Base-by-base conservation (phyloP, 2,113 vertebrate species). In the Notarius lentiginosus region DNA sequence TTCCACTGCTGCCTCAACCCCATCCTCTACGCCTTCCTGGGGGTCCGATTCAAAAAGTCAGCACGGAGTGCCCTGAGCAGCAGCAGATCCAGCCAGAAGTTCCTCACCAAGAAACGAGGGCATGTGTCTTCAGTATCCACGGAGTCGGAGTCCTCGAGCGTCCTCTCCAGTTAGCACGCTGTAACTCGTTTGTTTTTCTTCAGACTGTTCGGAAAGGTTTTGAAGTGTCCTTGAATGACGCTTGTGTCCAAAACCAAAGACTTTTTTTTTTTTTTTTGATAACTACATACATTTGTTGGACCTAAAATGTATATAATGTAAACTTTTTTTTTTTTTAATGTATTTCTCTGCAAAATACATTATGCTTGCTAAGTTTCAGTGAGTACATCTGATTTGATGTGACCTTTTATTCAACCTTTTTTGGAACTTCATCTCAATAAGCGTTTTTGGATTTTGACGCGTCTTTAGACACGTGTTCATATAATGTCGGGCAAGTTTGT, bases 1-100 rank as follows among this genome's bases (percentile, higher is more conserved):
- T 99, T 99, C 90, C 98, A 99, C 93, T 99, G 98, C 92, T 99
- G 98, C 92, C 95, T 99, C 79, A 99, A 99, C 91, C 98, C 98
- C 27, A 99, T 99, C 90, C 95, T 99, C 17, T 99, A 99, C 1
- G 98, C 98, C 70, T 99, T 99, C 93, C 94, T 99, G 75, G 98
- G 98, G 55, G 98, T 97, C 79, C 98, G 96, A 88, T 99, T 99
- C 94, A 99, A 97, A 93, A 98, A 95, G 79, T 98, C 98, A 0
- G 98, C 98, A 81, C 96, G 95, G 87, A 97, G 93, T 1, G 96
- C 97, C 1, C 92, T 99, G 90, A 97, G 95, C 10, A 97, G 93
- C 95, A 97, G 97, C 93, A 96, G 95, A 63, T 99, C 98, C 6
- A 98, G 98, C 90, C 96, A 97, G 88, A 99, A 99, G 92, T 97